phyloP scores from a whole-genome alignment of 1,140 invertebrate species.

The Goniozus legneri region DNA sequence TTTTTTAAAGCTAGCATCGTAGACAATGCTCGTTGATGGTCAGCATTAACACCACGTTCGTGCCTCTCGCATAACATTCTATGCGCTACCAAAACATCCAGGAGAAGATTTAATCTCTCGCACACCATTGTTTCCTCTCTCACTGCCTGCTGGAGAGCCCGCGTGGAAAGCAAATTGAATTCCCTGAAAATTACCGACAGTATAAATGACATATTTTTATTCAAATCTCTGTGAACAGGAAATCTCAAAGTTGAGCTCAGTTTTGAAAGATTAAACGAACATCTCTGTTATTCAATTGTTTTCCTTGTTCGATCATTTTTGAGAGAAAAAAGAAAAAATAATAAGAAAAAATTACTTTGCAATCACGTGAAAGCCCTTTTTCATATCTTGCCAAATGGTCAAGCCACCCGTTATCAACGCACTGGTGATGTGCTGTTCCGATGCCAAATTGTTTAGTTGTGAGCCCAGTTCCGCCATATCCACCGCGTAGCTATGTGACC shows the following conservation, averaged over 20 bases:
- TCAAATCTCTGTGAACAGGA: too few relatives aligned
- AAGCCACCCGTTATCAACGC: conserved; percentile 63
- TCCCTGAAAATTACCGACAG: conserved; percentile 39
- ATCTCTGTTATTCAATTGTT: too few relatives aligned
- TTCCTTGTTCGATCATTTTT: too few relatives aligned
- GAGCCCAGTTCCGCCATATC: conserved; percentile 60
- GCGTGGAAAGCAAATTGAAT: conserved; percentile 48
- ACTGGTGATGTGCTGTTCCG: conserved; percentile 50
- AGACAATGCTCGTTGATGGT: conserved; percentile 67
- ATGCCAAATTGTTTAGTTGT: conserved; percentile 50
- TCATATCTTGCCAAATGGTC: conserved; percentile 60
- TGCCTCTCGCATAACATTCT: conserved; percentile 68
- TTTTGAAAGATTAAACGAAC: too few relatives aligned
- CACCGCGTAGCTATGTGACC: conserved; percentile 58
- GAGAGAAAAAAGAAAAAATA: conserved; percentile 6
- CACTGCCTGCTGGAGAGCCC: conserved; percentile 54
- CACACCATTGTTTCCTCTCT: conserved; percentile 61
- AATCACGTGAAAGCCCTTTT: conserved; percentile 61
- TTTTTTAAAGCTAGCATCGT: conserved; percentile 71
- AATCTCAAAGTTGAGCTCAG: too few relatives aligned
- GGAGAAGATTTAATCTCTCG: conserved; percentile 61
- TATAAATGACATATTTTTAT: neutral
- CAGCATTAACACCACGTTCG: conserved; percentile 65
- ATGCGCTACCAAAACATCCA: conserved; percentile 64
- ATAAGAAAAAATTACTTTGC: conserved; percentile 51